A percentile compares a stretch with the other conserved stretches of the same genome.
Evolutionary conservation across 1,140 invertebrate species (phyloP).

Genomic region (Radopholus similis): DNA sequence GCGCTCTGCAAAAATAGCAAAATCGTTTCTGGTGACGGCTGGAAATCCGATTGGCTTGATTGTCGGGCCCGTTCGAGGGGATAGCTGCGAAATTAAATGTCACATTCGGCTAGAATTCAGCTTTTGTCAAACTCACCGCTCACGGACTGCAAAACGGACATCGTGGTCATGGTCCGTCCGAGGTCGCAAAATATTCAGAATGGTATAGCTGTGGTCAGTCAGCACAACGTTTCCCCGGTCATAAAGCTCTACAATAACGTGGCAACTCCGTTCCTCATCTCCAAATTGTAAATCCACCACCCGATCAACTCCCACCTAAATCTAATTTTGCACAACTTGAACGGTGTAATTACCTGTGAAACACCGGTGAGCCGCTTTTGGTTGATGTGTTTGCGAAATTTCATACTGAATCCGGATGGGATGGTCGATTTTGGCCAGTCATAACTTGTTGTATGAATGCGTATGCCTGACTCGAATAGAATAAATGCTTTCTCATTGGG

Average conservation of each 20-base stretch:
- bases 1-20: conserved; percentile 62
- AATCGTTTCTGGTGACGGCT: conserved; percentile 45
- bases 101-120: neutral
- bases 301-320: conserved; percentile 74
- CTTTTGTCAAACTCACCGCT: conserved; percentile 66
- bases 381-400: conserved; percentile 93
- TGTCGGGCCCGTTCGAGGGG: conserved; percentile 49
- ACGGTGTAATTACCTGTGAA: conserved; percentile 59
- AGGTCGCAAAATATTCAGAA: conserved; percentile 85
- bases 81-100: conserved; percentile 37
- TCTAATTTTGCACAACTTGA: neutral
- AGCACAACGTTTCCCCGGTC: conserved; percentile 93
- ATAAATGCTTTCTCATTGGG: conserved; percentile 76
- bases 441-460: conserved; percentile 88
- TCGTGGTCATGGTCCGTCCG: conserved; percentile 83
- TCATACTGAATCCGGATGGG: conserved; percentile 95
- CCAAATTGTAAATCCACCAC: conserved; percentile 91
- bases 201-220: conserved; percentile 83
- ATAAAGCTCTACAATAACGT: conserved; percentile 91
- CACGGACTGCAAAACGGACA: conserved; percentile 81
- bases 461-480: conserved; percentile 85
- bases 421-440: conserved; percentile 97
- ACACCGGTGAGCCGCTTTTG: conserved; percentile 72
- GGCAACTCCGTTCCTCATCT: conserved; percentile 82
- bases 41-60: conserved; percentile 26